These are phyloP conservation scores for Ennomos erosarius DNA, from an alignment of 2,888 invertebrate species.

Conservation along the genomic window DNA sequence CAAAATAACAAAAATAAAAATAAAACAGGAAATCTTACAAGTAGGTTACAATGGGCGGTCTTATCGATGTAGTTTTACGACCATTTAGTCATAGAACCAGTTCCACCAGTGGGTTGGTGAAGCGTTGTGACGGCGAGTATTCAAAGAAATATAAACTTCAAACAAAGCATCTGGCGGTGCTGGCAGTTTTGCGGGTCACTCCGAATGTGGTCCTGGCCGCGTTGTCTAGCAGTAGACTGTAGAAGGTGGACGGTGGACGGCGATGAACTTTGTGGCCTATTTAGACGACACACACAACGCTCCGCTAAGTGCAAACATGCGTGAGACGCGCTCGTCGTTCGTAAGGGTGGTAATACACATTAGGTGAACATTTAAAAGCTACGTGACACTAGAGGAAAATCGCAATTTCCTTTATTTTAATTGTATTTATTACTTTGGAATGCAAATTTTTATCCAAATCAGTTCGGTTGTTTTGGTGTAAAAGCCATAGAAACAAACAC, in stretches of 20 bases:
- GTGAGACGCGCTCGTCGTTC: slow-evolving; percentile 61
- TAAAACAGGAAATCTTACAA: too few species aligned
- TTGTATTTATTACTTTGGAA: too few species aligned
- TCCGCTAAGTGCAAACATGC: slow-evolving; percentile 65
- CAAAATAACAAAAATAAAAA: too few species aligned
- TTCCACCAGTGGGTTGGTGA: slow-evolving; percentile 18
- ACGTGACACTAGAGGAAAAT: too few species aligned
- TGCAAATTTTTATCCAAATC: too few species aligned
- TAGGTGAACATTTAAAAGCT: neutral
- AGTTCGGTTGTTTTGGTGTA: too few species aligned
- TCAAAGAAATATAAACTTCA: slow-evolving; percentile 26
- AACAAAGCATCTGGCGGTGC: slow-evolving; percentile 27
- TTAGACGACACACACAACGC: slow-evolving; percentile 24
- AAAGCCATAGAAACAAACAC: too few species aligned
- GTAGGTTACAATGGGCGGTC: too few species aligned
- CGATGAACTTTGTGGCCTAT: slow-evolving; percentile 60
- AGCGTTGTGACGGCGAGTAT: slow-evolving; percentile 13
- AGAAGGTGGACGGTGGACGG: slow-evolving; percentile 45
- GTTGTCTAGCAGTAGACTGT: neutral
- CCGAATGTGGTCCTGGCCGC: slow-evolving; percentile 60
- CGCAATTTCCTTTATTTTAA: too few species aligned
- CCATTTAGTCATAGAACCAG: slow-evolving; percentile 24
- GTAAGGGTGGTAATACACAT: slow-evolving; percentile 38
- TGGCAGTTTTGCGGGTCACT: slow-evolving; percentile 63
- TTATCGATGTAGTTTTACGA: slow-evolving; percentile 17